A percentile compares a stretch with the other conserved stretches of the same genome.
These are phyloP conservation scores for Troides aeacus DNA, from an alignment of 2,888 invertebrate species.

Conservation along the genomic window DNA sequence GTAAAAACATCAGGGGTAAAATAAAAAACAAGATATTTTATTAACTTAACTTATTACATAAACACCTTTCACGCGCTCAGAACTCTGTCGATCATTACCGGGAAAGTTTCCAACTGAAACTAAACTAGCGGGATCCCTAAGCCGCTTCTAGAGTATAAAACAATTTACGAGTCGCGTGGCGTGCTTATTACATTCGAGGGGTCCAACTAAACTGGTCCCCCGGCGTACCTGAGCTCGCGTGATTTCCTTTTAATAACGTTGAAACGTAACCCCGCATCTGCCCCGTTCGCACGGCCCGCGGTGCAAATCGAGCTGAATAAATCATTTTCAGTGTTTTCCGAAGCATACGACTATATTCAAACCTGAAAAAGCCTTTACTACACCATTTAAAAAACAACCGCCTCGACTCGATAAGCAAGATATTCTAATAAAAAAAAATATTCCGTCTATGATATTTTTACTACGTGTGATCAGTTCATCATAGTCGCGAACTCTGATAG, in stretches of 20 bases:
- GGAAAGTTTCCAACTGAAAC: slow-evolving; percentile 19
- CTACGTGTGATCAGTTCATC: no score
- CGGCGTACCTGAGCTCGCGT: slow-evolving; percentile 9
- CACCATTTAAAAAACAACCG: no score
- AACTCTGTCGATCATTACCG: slow-evolving; percentile 21
- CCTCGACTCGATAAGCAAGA: no score
- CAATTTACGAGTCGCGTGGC: slow-evolving; percentile 8
- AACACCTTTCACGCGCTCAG: slow-evolving; percentile 1
- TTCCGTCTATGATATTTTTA: no score
- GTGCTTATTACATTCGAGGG: slow-evolving; percentile 21
- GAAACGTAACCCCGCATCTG: slow-evolving; percentile 29
- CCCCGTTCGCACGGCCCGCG: slow-evolving; percentile 28
- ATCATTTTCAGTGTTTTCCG: slow-evolving; percentile 30
- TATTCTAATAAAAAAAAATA: no score
- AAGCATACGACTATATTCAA: slow-evolving; percentile 2
- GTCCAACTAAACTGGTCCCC: slow-evolving; percentile 6
- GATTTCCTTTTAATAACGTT: slow-evolving; percentile 28
- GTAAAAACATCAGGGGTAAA: no score
- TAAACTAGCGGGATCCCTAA: slow-evolving; percentile 19
- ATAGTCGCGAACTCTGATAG: no score
- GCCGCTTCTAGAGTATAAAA: neutral
- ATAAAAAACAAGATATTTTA: neutral
- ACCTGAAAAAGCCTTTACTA: neutral
- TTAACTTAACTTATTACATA: slow-evolving; percentile 1
- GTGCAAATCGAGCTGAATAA: slow-evolving; percentile 36